Percentiles rank a stretch among this genome's conserved stretches.
phyloP scores from a whole-genome alignment of 2,888 invertebrate species.

The Himalopsyche anomala region DNA sequence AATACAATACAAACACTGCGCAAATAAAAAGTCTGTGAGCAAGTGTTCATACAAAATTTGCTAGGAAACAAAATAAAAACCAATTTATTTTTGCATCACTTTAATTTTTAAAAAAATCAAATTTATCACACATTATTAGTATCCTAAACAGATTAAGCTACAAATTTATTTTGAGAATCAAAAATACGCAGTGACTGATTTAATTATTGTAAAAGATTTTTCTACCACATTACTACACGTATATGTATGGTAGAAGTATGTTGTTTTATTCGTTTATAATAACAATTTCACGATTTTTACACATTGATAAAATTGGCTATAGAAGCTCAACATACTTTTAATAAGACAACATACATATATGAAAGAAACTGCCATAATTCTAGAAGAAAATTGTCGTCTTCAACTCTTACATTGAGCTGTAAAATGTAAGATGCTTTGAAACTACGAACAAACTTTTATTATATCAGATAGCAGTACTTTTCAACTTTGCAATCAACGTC shows the following conservation, averaged over 20 bases:
- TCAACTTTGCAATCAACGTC: conserved; percentile 31
- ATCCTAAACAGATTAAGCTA: background rate
- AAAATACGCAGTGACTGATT: background rate
- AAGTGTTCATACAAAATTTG: background rate
- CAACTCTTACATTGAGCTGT: conserved; percentile 27
- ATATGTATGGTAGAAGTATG: too few species aligned
- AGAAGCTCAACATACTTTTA: background rate
- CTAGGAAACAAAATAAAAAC: background rate
- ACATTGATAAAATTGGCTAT: too few species aligned
- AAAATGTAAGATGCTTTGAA: conserved; percentile 6
- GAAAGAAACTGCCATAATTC: background rate
- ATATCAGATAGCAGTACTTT: conserved; percentile 16
- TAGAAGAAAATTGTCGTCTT: background rate
- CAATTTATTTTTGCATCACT: background rate
- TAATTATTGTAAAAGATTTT: too few species aligned
- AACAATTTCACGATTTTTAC: too few species aligned
- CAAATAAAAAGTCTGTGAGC: background rate
- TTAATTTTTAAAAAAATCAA: background rate
- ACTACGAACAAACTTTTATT: conserved; percentile 27
- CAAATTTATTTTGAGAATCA: background rate
- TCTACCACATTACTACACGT: too few species aligned
- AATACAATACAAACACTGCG: background rate
- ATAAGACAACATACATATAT: background rate
- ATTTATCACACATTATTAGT: background rate
- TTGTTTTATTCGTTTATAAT: too few species aligned